Evolutionary conservation across 2,113 vertebrate species (phyloP), one percentile per base, ranked within the genome.

Genomic region (Dermatemys mawii): DNA sequence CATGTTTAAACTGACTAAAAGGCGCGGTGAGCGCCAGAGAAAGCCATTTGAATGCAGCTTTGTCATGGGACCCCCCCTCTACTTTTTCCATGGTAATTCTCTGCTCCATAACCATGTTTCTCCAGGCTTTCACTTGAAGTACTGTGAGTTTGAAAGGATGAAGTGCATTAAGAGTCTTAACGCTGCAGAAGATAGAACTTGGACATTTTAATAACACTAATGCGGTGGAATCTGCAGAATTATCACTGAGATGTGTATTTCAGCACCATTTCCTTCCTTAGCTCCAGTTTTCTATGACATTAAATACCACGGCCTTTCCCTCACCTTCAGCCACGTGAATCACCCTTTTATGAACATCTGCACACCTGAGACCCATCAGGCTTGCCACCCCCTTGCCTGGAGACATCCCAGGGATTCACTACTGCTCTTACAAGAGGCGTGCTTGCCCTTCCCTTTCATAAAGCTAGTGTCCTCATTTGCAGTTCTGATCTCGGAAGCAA

Each of bases 111-210:
- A 78, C 60, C 92, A 93, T 57, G 50, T 88, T 70, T 84, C 51
- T 78, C 92, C 63, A 1, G 0, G 19, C 83, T 92, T 95, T 89
- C 95, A 50, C 49, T 83, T 87, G 73, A 60, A 96, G 87, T 83
- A 79, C 87, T 83, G 27, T 0, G 93, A 95, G 84, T 96, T 92
- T 90, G 90, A 96, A 98, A 96, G 94, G 92, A 97, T 97, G 85
- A 97, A 96, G 83, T 83, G 87, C 93, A 92, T 97, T 97, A 97
- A 93, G 94, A 91, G 93, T 95, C 95, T 95, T 96, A 97, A 97
- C n/a, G 88, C 92, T 50, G 93, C 92, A 94, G 90, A 97, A 97
- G 95, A 92, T 83, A 97, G 84, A 97, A 90, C 93, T 89, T 94
- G 87, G 96, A 97, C 95, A 91, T 96, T 96, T 93, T 95, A 96